Conservation (phyloP, 2,888 invertebrate species). For the Cecidostiba fungosa region DNA sequence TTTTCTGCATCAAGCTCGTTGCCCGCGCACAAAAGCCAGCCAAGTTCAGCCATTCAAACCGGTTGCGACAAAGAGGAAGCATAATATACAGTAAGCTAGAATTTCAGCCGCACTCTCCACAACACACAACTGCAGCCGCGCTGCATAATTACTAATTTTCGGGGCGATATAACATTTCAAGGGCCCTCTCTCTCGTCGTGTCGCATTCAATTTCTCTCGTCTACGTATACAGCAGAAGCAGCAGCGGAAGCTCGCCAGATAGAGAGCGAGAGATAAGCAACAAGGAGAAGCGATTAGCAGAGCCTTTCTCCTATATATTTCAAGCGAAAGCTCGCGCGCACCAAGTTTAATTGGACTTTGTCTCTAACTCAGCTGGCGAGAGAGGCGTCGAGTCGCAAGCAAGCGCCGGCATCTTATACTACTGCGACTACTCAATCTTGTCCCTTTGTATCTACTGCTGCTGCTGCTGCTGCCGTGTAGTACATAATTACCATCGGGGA, state of each 20-base stretch:
- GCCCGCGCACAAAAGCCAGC: too few species aligned
- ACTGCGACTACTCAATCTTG: slow-evolving; percentile 48
- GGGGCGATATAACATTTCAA: slow-evolving; percentile 33
- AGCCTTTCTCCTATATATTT: slow-evolving; percentile 46
- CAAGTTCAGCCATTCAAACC: too few species aligned
- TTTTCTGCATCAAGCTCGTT: too few species aligned
- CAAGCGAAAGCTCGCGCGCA: slow-evolving; percentile 43
- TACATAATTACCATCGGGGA: too few species aligned
- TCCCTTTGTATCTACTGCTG: neutral
- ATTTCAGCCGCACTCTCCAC: too few species aligned
- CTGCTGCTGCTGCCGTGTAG: too few species aligned
- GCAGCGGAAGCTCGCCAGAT: neutral
- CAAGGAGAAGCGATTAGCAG: slow-evolving; percentile 53
- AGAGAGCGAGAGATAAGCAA: neutral
- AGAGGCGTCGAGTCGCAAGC: slow-evolving; percentile 32
- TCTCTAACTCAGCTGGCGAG: neutral
- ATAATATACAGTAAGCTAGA: too few species aligned
- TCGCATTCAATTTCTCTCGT: slow-evolving; percentile 39
- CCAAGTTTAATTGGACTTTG: slow-evolving; percentile 58
- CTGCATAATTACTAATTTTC: slow-evolving; percentile 41
- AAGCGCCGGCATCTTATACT: neutral
- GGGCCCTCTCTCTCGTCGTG: neutral
- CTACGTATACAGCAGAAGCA: neutral
- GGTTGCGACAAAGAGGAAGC: too few species aligned
- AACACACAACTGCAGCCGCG: neutral